Base-by-base conservation (phyloP, 1,140 invertebrate species). In the Augochlora pura region DNA sequence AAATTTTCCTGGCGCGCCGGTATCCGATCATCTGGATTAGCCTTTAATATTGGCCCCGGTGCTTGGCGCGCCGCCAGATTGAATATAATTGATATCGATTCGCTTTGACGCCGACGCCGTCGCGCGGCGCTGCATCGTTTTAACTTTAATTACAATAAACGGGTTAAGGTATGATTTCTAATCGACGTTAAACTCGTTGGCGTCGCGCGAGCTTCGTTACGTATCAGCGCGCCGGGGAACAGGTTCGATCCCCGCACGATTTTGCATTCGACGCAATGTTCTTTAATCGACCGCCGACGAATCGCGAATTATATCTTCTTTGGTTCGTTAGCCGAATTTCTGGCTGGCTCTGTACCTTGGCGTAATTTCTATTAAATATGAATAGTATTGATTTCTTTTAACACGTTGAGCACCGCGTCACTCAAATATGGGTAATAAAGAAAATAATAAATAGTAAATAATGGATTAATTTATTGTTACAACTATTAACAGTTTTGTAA, bases 1-100 rank as follows among this genome's bases (percentile, higher is more conserved):
- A 81, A 67, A 78, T 81, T 84, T 73, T 65, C 69, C 57, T 59
- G 9, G 39, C 70, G 54, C 65, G n/a, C 71, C 54, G n/a, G 46
- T 64, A 63, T 49, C 39, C 77, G 82, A 85, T 85, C 83, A 84
- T 80, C 83, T 72, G 72, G 77, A 85, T 84, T 84, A 85, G 59
- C 83, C 63, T 74, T 72, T 74, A 83, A 84, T 84, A 83, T 57
- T 72, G 70, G 62, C 64, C 57, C 39, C 32, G 52, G 72, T 84
- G 72, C 74, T 67, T 76, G 77, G 69, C 49, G 38, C 32, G 69
- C 59, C n/a, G 67, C 72, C 83, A 75, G 80, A 85, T 78, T 79
- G 83, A 85, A 85, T 66, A 79, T 73, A 73, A 79, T 79, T 73
- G 77, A 74, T 73, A 73, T 79, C 77, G 77, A 79, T 74, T 52